Evolutionary conservation across 2,113 vertebrate genomes (phyloP).

Genomic region (Apaloderma vittatum): DNA sequence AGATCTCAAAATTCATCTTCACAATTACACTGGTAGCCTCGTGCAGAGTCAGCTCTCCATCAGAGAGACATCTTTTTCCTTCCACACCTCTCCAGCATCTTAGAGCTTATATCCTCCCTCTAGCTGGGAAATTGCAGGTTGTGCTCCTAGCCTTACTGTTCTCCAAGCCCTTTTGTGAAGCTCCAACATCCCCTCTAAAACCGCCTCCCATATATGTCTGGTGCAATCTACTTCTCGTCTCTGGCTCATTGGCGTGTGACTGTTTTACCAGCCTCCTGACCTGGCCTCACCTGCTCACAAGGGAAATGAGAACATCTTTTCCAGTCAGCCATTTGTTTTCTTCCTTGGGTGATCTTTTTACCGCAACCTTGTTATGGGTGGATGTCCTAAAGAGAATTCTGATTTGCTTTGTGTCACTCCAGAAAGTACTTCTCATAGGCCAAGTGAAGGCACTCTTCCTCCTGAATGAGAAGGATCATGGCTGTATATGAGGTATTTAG

Average conservation of each 20-base stretch:
- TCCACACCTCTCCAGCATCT: background rate
- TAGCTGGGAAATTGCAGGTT: background rate
- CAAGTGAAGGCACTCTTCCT: background rate
- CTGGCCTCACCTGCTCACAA: background rate
- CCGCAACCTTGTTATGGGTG: background rate
- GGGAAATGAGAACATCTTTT: background rate
- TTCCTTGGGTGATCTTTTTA: background rate
- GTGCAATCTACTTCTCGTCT: background rate
- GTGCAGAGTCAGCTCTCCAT: background rate
- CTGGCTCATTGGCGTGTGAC: background rate
- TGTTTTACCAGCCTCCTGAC: background rate
- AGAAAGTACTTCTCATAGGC: background rate
- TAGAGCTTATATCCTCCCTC: background rate
- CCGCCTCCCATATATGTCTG: accelerated
- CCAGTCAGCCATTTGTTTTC: background rate
- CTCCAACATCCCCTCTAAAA: background rate
- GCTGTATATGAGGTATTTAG: background rate
- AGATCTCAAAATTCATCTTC: background rate
- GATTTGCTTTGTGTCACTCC: background rate
- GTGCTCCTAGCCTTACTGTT: background rate
- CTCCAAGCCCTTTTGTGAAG: background rate
- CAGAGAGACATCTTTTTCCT: background rate
- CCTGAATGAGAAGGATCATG: background rate
- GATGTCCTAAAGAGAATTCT: background rate
- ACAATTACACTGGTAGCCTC: background rate